These are phyloP conservation scores for Pteropus rufus DNA, from an alignment of 2,797 vertebrate genomes.

Conservation along the genomic window DNA sequence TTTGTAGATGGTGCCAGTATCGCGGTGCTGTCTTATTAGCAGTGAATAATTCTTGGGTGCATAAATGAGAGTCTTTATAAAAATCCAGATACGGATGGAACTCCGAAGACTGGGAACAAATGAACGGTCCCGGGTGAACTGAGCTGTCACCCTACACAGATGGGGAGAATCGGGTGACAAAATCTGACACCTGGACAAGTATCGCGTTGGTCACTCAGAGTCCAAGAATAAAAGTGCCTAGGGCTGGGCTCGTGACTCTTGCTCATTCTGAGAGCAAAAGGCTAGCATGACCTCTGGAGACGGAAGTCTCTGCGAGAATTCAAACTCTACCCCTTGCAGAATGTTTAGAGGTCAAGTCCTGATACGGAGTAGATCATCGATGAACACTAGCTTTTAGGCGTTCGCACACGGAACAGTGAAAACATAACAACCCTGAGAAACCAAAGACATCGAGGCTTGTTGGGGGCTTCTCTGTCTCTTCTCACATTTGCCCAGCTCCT, in stretches of 20 bases:
- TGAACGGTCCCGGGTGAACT: slow-evolving; percentile 49
- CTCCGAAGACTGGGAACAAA: slow-evolving; percentile 44
- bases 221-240: neutral
- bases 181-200: slow-evolving; percentile 65
- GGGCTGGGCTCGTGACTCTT: neutral
- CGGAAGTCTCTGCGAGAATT: neutral
- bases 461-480: neutral
- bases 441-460: neutral
- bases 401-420: neutral
- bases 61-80: slow-evolving; percentile 79
- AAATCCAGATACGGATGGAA: slow-evolving; percentile 64
- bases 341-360: no score
- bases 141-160: slow-evolving; percentile 52
- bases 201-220: neutral
- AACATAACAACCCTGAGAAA: neutral
- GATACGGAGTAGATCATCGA: no score
- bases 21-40: slow-evolving; percentile 76
- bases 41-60: slow-evolving; percentile 76
- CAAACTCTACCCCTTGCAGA: neutral
- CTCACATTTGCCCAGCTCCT: neutral
- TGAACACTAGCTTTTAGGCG: accelerated
- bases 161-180: slow-evolving; percentile 33
- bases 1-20: slow-evolving; percentile 75
- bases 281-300: neutral
- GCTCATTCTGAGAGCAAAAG: neutral